Evolutionary conservation across 2,888 invertebrate genomes (phyloP).

Genomic region (Ochropleura leucogaster): DNA sequence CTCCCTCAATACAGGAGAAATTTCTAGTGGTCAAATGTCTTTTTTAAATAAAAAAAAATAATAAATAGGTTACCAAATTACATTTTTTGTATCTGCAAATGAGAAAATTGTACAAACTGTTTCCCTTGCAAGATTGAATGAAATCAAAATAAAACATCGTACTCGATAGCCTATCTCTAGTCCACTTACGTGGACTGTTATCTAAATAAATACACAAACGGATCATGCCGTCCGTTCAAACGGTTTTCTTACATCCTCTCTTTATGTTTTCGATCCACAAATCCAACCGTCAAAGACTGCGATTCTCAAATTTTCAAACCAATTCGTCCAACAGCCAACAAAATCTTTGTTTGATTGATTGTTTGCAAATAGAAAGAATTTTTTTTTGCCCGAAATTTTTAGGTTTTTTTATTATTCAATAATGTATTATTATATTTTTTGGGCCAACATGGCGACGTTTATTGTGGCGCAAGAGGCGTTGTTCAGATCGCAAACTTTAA

Average conservation of each 20-base stretch:
- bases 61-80: not conserved
- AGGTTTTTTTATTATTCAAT: too few species aligned
- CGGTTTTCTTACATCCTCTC: slow-evolving; percentile 41
- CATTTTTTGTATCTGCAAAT: not conserved
- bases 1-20: too few species aligned
- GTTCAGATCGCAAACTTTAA: not conserved
- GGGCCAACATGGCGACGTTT: not conserved
- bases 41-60: too few species aligned
- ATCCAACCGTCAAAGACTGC: not conserved
- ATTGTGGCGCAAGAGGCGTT: not conserved
- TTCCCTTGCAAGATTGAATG: slow-evolving; percentile 4
- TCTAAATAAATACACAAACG: slow-evolving; percentile 10
- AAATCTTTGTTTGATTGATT: too few species aligned
- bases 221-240: slow-evolving; percentile 24
- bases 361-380: not conserved
- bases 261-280: not conserved
- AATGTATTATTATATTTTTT: not conserved
- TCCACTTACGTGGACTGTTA: not conserved
- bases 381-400: too few species aligned
- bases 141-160: not conserved
- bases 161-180: not conserved
- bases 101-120: not conserved
- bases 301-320: slow-evolving; percentile 35
- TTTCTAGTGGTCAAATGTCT: too few species aligned
- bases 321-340: not conserved